phyloP scores from a whole-genome alignment of 1,140 invertebrate species.

The Periplaneta americana region DNA sequence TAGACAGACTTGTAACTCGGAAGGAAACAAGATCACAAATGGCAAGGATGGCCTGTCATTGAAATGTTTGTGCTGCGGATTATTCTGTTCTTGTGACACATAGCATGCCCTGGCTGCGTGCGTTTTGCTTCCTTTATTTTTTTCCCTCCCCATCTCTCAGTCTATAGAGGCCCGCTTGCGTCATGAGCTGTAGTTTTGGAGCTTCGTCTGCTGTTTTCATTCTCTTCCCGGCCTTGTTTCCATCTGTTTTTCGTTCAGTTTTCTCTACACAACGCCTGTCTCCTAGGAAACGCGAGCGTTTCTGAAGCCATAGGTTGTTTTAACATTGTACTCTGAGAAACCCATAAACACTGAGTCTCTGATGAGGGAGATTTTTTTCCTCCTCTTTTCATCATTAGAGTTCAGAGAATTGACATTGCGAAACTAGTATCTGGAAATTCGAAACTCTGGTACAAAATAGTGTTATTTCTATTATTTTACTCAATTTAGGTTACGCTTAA shows the following conservation, averaged over 20 bases:
- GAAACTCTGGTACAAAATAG: not conserved
- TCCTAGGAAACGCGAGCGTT: not conserved
- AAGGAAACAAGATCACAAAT: no score
- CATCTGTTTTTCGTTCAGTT: not conserved
- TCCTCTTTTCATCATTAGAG: not conserved
- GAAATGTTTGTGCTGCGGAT: not conserved
- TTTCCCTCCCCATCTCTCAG: not conserved
- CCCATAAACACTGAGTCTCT: not conserved
- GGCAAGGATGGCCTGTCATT: no score
- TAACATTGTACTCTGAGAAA: not conserved
- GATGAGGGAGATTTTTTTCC: not conserved
- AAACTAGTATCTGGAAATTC: not conserved
- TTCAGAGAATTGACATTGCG: not conserved
- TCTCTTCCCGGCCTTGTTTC: not conserved
- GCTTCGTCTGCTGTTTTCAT: not conserved
- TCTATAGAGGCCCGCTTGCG: not conserved
- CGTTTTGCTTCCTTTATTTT: no score
- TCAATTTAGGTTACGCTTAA: no score
- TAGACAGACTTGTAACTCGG: no score
- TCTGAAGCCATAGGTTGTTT: not conserved
- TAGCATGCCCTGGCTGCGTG: not conserved
- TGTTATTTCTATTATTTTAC: not conserved
- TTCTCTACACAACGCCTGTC: not conserved
- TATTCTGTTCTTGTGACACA: no score
- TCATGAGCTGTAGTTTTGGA: not conserved